These are phyloP conservation scores for Cisticola juncidis DNA, from an alignment of 2,113 vertebrate species.

Conservation along the genomic window DNA sequence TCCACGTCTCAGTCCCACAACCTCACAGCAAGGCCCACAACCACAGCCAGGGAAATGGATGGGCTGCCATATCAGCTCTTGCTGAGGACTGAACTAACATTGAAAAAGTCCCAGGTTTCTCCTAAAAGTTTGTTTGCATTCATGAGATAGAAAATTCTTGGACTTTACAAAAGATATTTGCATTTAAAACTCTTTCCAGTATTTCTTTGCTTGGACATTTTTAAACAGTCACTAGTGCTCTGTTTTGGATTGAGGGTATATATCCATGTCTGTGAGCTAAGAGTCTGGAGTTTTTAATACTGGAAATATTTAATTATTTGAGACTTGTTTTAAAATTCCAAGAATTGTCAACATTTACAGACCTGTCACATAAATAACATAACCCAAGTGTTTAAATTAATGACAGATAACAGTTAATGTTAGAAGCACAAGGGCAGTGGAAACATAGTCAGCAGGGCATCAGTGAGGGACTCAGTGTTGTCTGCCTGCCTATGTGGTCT, in stretches of 20 bases:
- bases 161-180: background rate
- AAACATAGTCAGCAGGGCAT: background rate
- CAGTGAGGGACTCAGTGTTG: background rate
- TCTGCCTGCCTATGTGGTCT: background rate
- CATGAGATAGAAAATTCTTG: background rate
- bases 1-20: background rate
- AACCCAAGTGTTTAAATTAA: background rate
- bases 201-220: background rate
- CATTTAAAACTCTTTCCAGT: background rate
- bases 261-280: background rate
- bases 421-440: background rate
- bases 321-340: background rate
- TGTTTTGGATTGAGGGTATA: background rate
- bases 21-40: fast-evolving
- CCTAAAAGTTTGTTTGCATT: background rate
- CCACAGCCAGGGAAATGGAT: background rate
- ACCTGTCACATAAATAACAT: background rate
- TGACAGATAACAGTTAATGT: background rate
- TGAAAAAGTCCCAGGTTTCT: background rate
- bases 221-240: background rate
- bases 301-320: background rate
- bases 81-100: background rate
- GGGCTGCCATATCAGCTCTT: background rate
- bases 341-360: background rate
- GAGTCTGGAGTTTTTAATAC: background rate